A percentile compares a stretch with the other conserved stretches of the same genome.
Evolutionary conservation across 2,888 invertebrate species (phyloP).

Genomic region (Tortrix viridana): DNA sequence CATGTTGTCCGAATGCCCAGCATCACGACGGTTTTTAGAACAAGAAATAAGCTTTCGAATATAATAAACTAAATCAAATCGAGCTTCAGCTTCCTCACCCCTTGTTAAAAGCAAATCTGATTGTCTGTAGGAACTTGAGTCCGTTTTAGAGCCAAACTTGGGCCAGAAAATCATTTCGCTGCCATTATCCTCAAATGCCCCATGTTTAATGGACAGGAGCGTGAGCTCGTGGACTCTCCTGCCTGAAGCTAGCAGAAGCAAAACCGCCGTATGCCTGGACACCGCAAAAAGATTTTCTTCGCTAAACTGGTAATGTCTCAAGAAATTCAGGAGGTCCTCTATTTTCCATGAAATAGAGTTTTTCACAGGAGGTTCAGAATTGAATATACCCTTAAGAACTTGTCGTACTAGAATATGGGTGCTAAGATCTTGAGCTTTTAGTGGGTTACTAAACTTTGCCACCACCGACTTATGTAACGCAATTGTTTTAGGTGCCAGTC

Average conservation of each 20-base stretch:
- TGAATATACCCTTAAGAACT: no score
- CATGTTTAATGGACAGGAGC: not conserved
- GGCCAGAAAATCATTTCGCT: not conserved
- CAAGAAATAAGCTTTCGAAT: not conserved
- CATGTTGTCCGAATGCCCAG: not conserved
- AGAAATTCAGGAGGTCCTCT: no score
- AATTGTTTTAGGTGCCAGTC: no score
- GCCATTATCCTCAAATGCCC: not conserved
- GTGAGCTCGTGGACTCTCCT: not conserved
- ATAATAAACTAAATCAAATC: constrained; percentile 9
- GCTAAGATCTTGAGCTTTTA: no score
- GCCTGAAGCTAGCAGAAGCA: not conserved
- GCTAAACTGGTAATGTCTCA: no score
- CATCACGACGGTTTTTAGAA: not conserved
- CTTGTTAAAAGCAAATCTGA: not conserved
- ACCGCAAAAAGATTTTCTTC: not conserved
- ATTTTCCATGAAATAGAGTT: no score
- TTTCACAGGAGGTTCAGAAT: no score
- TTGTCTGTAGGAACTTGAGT: not conserved
- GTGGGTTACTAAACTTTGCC: no score
- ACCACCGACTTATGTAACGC: no score
- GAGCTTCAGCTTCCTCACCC: not conserved
- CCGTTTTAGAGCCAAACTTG: not conserved
- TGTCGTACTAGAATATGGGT: no score
- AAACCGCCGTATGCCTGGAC: constrained; percentile 1